phyloP scores from a whole-genome alignment of 2,797 vertebrate genomes.

The Sardinella longiceps region DNA sequence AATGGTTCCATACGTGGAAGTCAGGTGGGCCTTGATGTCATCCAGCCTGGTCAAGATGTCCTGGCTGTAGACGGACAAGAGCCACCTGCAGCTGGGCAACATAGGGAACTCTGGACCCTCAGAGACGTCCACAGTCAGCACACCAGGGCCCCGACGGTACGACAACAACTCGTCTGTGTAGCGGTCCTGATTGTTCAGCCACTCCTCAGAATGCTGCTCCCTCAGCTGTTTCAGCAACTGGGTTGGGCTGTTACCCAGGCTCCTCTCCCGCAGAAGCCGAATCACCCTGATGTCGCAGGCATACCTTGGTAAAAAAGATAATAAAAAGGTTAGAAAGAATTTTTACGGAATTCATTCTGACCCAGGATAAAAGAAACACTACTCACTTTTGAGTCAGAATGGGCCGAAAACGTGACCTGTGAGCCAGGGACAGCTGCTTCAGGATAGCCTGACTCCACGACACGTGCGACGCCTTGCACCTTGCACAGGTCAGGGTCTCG shows the following conservation, averaged over 20 bases:
- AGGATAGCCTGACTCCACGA: background rate
- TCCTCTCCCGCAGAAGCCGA: constrained; percentile 25
- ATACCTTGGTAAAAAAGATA: constrained; percentile 36
- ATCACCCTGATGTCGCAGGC: constrained; percentile 45
- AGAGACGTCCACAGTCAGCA: background rate
- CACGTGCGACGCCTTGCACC: background rate
- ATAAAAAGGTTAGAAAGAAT: background rate
- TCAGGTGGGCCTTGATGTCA: constrained; percentile 37
- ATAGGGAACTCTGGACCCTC: constrained; percentile 30
- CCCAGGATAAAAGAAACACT: background rate
- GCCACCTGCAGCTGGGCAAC: constrained; percentile 39
- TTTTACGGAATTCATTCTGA: background rate
- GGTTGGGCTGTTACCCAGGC: constrained; percentile 40
- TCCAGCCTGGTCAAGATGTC: constrained; percentile 43
- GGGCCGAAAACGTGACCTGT: background rate
- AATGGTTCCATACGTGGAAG: constrained; percentile 26
- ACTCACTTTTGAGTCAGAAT: background rate
- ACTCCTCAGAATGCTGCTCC: constrained; percentile 43
- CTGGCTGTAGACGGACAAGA: constrained; percentile 39
- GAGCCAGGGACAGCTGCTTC: background rate
- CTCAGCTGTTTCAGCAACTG: constrained; percentile 28
- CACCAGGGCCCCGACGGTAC: background rate
- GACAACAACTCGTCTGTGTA: constrained; percentile 24
- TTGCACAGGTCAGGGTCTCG: background rate
- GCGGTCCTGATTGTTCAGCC: background rate